Base-by-base conservation (phyloP, 2,113 vertebrate species). In the Sinocyclocheilus rhinocerous region DNA sequence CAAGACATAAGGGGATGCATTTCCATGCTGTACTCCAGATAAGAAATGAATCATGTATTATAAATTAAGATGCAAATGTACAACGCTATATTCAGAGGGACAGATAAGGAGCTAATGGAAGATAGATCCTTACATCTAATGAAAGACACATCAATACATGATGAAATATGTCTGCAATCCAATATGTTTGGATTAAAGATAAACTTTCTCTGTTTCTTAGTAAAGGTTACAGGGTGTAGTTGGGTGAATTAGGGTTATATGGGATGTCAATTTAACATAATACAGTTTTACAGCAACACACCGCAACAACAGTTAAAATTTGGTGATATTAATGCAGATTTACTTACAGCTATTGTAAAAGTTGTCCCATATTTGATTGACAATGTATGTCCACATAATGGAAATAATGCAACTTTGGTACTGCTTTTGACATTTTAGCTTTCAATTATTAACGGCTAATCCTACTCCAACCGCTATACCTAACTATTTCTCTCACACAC, bases 31-130 rank as follows among this genome's bases (percentile, higher is more conserved):
- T 33, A 20, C 50, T 11, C 24, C 5, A 52, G 76, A 77, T 77
- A 77, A 55, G 76, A 77, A 55, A 77, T 55, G 33, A 55, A 77
- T 77, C 76, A 33, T 8, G 24, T 26, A 11, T 55, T 77, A 55
- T 77, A 77, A 55, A 77, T 77, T 18, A 52, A 77, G 76, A 77
- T 77, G 76, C 70, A 75, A 75, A 75, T 75, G 76, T 33, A 55
- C 42, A 26, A n/a, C 10, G 10, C 70, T 73, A 42, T n/a, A 76
- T 76, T 76, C 73, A 76, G 26, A 77, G 15, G 24, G 16, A 77
- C 50, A 55, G 76, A 77, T 77, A 77, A 55, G 45, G 50, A 52
- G 50, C 76, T 77, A 52, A 77, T 77, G 50, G 50, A 76, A 45
- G 70, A 75, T n/a, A 75, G 4, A 45, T 45, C 9, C 39, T 75